Percentiles rank a stretch among this genome's conserved stretches.
These are phyloP conservation scores for Scolopax rusticola DNA, from an alignment of 2,797 vertebrate genomes.

Conservation along the genomic window DNA sequence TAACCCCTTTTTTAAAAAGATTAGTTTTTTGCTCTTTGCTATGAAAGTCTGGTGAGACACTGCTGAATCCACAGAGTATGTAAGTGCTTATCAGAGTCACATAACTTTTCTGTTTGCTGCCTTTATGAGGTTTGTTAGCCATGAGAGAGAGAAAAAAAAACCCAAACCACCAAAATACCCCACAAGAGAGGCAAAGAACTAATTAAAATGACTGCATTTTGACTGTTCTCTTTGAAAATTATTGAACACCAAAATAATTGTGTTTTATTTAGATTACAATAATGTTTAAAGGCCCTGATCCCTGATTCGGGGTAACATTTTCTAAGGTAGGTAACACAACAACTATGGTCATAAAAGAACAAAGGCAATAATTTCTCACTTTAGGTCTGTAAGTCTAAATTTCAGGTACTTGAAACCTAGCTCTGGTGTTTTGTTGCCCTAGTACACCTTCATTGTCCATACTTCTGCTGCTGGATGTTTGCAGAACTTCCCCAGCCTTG, in stretches of 20 bases:
- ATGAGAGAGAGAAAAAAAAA: neutral
- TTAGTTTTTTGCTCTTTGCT: neutral
- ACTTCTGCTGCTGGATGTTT: neutral
- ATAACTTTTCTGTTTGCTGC: neutral
- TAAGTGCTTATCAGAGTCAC: neutral
- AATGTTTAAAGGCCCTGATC: neutral
- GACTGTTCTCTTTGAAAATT: neutral
- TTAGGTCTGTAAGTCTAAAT: neutral
- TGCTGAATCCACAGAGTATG: neutral
- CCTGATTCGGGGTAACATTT: neutral
- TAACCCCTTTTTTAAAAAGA: neutral
- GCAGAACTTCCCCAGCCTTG: neutral
- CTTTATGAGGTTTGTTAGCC: neutral
- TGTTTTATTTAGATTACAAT: neutral
- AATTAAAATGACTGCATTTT: neutral
- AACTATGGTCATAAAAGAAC: neutral
- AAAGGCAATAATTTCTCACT: neutral
- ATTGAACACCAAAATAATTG: neutral
- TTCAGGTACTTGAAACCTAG: neutral
- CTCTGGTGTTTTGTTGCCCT: neutral
- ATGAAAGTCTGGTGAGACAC: neutral
- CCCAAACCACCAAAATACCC: accelerated
- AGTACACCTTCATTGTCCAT: neutral
- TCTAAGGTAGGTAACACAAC: neutral
- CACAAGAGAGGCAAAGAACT: neutral